phyloP scores from a whole-genome alignment of 2,113 vertebrate genomes.

The Pachyramphus minor region DNA sequence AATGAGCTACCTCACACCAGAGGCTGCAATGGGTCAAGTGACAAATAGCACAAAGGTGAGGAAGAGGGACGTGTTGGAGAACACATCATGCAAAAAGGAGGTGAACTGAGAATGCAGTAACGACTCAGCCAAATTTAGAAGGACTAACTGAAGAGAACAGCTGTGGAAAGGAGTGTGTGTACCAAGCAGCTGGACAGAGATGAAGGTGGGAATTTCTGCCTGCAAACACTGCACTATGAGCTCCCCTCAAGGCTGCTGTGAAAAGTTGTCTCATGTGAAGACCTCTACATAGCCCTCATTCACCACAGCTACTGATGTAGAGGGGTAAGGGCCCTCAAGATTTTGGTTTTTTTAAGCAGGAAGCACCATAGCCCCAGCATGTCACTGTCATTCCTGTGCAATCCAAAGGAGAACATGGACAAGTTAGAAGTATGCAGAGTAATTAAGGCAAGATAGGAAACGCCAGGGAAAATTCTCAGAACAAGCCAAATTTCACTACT shows the following conservation, averaged over 20 bases:
- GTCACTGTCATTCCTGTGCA: neutral
- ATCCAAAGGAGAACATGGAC: accelerated
- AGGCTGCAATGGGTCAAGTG: neutral
- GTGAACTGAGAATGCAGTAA: accelerated
- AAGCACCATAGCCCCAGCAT: neutral
- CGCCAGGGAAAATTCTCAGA: neutral
- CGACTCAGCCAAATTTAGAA: neutral
- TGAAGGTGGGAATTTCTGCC: neutral
- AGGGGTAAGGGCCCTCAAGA: neutral
- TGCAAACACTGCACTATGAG: neutral
- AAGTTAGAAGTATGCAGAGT: neutral
- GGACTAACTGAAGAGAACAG: neutral
- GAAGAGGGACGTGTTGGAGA: neutral
- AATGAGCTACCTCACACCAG: neutral
- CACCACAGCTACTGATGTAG: neutral
- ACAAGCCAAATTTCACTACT: neutral
- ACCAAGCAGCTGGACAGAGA: neutral
- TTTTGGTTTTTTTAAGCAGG: neutral
- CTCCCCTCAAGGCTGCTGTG: neutral
- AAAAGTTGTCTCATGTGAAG: neutral
- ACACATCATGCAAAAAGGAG: neutral
- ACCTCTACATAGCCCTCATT: neutral
- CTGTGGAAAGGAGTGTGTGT: neutral
- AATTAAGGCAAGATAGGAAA: neutral
- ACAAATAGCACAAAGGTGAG: neutral